Evolutionary conservation across 2,113 vertebrate species (phyloP).

Genomic region (Stomatorhinus ivindoensis): DNA sequence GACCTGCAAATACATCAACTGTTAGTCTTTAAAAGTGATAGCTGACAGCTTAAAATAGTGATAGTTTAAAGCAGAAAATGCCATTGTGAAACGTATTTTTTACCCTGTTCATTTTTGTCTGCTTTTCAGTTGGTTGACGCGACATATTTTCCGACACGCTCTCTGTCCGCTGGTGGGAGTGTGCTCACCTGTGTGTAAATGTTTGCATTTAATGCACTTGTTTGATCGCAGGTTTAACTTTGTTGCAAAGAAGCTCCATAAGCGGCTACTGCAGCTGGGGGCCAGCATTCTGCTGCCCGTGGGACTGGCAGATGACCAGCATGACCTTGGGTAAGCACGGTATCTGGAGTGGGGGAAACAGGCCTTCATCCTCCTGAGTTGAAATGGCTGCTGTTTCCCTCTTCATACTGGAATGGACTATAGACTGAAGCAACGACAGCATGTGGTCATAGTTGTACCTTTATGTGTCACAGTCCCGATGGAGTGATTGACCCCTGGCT

Average conservation of each 20-base stretch:
- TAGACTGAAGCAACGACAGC: neutral
- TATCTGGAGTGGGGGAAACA: neutral
- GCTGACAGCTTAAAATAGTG: no score
- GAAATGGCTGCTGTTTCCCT: neutral
- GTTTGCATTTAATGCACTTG: neutral
- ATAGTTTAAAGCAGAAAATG: no score
- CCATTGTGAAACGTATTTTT: no score
- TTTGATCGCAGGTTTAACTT: conserved; percentile 79
- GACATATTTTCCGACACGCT: no score
- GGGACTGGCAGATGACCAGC: conserved; percentile 85
- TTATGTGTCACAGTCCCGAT: conserved; percentile 64
- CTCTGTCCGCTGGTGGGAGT: no score
- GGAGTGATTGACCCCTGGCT: conserved; percentile 85
- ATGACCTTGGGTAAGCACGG: conserved; percentile 80
- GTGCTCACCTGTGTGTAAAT: no score
- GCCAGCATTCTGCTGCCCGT: conserved; percentile 63
- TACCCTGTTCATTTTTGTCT: no score
- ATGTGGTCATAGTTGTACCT: neutral
- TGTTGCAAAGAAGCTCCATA: conserved; percentile 90
- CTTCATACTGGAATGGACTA: neutral
- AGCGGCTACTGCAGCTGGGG: conserved; percentile 79
- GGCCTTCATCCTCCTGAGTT: neutral
- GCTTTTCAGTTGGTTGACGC: no score
- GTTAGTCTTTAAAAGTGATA: no score
- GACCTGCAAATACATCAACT: no score